These are phyloP conservation scores for Apis laboriosa DNA, from an alignment of 1,140 invertebrate species.

Conservation along the genomic window DNA sequence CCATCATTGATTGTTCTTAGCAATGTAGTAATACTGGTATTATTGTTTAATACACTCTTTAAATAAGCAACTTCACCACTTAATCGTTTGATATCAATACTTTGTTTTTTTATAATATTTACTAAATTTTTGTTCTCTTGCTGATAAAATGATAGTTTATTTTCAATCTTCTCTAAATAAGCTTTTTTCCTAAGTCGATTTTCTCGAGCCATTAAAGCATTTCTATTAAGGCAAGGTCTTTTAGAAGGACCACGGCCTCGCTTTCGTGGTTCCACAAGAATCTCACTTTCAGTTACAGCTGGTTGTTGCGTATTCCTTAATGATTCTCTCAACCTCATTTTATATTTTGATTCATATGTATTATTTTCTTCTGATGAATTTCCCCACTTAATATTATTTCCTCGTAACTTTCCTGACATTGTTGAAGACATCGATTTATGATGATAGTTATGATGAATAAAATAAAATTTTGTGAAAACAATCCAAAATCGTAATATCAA, in stretches of 20 bases:
- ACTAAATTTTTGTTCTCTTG: slow-evolving; percentile 79
- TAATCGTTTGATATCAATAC: slow-evolving; percentile 77
- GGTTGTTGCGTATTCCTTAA: slow-evolving; percentile 6
- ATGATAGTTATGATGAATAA: neutral
- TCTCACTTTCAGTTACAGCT: neutral
- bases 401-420: slow-evolving; percentile 23
- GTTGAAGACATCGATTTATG: neutral
- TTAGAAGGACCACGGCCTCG: slow-evolving; percentile 73
- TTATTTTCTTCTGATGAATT: slow-evolving; percentile 21
- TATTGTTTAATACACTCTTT: slow-evolving; percentile 81
- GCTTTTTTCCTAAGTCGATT: slow-evolving; percentile 83
- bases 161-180: slow-evolving; percentile 82
- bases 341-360: slow-evolving; percentile 9
- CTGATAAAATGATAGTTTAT: slow-evolving; percentile 76
- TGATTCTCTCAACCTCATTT: slow-evolving; percentile 21
- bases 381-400: slow-evolving; percentile 7
- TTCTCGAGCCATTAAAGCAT: slow-evolving; percentile 83
- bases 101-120: slow-evolving; percentile 78
- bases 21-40: slow-evolving; percentile 77
- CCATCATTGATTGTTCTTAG: slow-evolving; percentile 77
- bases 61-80: slow-evolving; percentile 81
- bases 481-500: neutral
- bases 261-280: slow-evolving; percentile 15
- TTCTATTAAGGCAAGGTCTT: slow-evolving; percentile 76
- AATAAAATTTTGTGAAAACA: neutral